These are phyloP conservation scores for Graptemys geographica DNA, from an alignment of 2,797 vertebrate species.

Conservation along the genomic window DNA sequence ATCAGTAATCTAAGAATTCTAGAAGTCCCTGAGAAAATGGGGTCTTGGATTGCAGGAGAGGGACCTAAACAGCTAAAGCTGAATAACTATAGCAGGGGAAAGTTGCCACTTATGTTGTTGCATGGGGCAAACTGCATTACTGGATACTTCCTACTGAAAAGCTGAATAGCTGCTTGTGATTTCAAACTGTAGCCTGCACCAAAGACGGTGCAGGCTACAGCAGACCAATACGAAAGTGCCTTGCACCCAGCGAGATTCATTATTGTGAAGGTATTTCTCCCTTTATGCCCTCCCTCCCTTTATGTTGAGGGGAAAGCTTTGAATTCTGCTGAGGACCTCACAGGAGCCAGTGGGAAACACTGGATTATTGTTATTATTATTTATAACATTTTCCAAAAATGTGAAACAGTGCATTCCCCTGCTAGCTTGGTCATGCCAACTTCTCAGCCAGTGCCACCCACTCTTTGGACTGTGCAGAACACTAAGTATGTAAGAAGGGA, in stretches of 20 bases:
- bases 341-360: neutral
- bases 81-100: neutral
- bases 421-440: neutral
- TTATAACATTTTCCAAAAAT: neutral
- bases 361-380: neutral
- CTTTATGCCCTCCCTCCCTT: neutral
- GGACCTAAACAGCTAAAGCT: neutral
- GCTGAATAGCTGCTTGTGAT: accelerated
- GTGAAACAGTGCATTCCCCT: neutral
- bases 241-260: accelerated
- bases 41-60: neutral
- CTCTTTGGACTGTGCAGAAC: neutral
- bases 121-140: neutral
- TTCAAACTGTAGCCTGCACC: neutral
- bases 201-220: neutral
- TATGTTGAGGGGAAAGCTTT: neutral
- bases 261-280: accelerated
- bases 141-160: neutral
- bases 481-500: neutral
- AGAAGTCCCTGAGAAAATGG: neutral
- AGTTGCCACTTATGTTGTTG: accelerated
- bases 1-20: neutral
- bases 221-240: neutral
- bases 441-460: neutral
- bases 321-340: neutral